Conservation (phyloP, 1,140 invertebrate genomes). For the Drosophila ananassae region DNA sequence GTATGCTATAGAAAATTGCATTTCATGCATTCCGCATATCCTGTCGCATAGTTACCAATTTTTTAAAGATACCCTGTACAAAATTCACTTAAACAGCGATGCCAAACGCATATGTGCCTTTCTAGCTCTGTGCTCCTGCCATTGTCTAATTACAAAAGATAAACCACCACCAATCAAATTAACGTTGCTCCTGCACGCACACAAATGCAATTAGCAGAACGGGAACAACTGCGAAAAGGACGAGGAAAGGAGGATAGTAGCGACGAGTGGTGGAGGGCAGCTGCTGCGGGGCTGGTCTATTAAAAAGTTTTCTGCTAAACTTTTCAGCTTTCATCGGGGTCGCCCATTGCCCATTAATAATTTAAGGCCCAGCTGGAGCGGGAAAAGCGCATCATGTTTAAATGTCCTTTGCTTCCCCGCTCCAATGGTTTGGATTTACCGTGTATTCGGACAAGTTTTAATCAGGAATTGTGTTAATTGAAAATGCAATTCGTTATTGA, state of each 20-base stretch:
- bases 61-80: background rate
- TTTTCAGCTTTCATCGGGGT: slow-evolving; percentile 59
- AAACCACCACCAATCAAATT: slow-evolving; percentile 72
- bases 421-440: background rate
- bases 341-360: slow-evolving; percentile 52
- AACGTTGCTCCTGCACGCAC: slow-evolving; percentile 47
- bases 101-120: slow-evolving; percentile 24
- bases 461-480: slow-evolving; percentile 52
- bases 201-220: slow-evolving; percentile 51
- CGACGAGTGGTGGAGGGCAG: slow-evolving; percentile 11
- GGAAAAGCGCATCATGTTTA: slow-evolving; percentile 48
- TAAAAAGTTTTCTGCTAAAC: slow-evolving; percentile 65
- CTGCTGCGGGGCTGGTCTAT: slow-evolving; percentile 46
- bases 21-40: background rate
- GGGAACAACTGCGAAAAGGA: background rate
- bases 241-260: background rate
- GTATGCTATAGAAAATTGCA: background rate
- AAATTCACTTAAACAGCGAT: background rate
- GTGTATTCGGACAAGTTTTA: slow-evolving; percentile 24
- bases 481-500: slow-evolving; percentile 53
- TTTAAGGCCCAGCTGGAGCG: slow-evolving; percentile 38
- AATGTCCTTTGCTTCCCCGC: background rate
- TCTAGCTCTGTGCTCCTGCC: slow-evolving; percentile 11
- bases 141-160: slow-evolving; percentile 70
- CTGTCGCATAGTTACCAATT: background rate